Evolutionary conservation across 2,888 invertebrate species (phyloP).

Genomic region (Drosophila phalerata): DNA sequence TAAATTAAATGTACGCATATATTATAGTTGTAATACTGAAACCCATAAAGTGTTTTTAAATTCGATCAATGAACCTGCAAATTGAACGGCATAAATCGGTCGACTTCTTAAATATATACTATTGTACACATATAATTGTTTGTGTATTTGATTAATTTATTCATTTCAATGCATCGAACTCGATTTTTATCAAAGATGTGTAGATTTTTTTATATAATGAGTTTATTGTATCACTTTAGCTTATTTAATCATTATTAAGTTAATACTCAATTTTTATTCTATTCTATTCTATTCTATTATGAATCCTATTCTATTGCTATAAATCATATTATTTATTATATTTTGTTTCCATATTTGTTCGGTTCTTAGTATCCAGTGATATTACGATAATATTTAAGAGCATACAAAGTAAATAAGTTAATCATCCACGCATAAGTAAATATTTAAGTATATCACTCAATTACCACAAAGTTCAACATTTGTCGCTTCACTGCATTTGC

Average conservation of each 20-base stretch:
- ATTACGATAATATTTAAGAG: conserved; percentile 1
- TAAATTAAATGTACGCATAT: conserved; percentile 15
- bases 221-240: no score
- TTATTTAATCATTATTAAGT: no score
- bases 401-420: conserved; percentile 20
- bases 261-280: no score
- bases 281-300: no score
- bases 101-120: conserved; percentile 10
- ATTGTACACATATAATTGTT: neutral
- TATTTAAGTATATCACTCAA: conserved; percentile 18
- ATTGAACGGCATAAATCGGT: conserved; percentile 12
- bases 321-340: no score
- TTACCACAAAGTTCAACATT: conserved; percentile 53
- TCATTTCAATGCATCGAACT: neutral
- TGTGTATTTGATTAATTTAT: no score
- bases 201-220: no score
- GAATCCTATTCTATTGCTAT: no score
- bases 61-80: conserved; percentile 69
- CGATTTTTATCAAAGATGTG: no score
- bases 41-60: conserved; percentile 35
- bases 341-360: no score
- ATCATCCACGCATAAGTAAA: conserved; percentile 9
- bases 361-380: neutral
- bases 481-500: conserved; percentile 47
- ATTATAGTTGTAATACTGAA: conserved; percentile 1